Evolutionary conservation across 1,140 invertebrate genomes (phyloP).

Genomic region (Leptopilina clavipes): DNA sequence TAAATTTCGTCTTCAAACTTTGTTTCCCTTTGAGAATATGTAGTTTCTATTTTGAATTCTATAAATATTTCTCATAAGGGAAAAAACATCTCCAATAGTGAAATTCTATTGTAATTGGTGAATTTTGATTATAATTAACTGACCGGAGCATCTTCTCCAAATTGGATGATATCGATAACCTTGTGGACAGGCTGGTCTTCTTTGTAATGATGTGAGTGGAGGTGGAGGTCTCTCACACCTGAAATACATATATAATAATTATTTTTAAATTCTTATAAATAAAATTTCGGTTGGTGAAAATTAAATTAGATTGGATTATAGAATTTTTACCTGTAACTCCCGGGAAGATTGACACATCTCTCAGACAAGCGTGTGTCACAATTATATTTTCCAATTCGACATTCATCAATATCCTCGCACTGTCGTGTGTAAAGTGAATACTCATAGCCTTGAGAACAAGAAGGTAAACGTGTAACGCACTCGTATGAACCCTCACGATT

Average conservation of each 20-base stretch:
- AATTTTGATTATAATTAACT: conserved; percentile 11
- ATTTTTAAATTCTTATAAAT: too few species aligned
- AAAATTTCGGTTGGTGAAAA: not conserved
- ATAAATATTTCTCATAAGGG: not conserved
- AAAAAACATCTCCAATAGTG: not conserved
- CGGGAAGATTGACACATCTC: conserved; percentile 76
- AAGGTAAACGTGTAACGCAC: conserved; percentile 67
- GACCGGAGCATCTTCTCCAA: conserved; percentile 77
- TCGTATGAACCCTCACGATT: conserved; percentile 76
- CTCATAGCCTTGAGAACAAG: conserved; percentile 65
- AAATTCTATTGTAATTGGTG: not conserved
- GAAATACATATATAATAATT: not conserved
- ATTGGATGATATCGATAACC: conserved; percentile 85
- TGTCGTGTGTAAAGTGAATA: conserved; percentile 62
- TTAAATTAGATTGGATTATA: too few species aligned
- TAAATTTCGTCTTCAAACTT: not conserved
- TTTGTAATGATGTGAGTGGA: conserved; percentile 54
- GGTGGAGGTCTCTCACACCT: conserved; percentile 53
- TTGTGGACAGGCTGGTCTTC: conserved; percentile 80
- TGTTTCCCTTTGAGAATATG: conserved; percentile 72
- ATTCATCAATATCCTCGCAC: conserved; percentile 81
- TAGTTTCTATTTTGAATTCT: not conserved
- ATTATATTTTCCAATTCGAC: conserved; percentile 66
- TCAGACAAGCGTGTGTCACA: conserved; percentile 73
- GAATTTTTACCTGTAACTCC: conserved; percentile 76